These are phyloP conservation scores for Hydrochoerus hydrochaeris DNA, from an alignment of 2,113 vertebrate species.

Conservation along the genomic window DNA sequence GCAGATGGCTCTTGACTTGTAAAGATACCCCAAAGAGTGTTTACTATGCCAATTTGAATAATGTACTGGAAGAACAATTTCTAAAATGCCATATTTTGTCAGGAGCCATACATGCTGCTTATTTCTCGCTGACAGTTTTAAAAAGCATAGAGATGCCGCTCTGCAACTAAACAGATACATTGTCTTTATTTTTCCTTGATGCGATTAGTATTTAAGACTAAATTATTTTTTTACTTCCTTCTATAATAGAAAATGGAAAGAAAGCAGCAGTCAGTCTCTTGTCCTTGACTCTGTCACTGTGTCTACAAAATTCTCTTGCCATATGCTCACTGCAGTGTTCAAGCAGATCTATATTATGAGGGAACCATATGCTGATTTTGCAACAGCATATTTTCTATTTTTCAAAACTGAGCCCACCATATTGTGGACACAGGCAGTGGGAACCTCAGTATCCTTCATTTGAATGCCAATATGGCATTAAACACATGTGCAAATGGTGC, in stretches of 20 bases:
- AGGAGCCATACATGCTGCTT: not conserved
- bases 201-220: not conserved
- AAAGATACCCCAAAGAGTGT: not conserved
- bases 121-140: not conserved
- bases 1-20: not conserved
- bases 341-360: constrained; percentile 21
- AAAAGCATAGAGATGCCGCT: not conserved
- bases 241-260: constrained; percentile 26
- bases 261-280: constrained; percentile 11
- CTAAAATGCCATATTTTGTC: constrained; percentile 38
- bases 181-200: constrained; percentile 4
- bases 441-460: constrained; percentile 16
- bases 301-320: constrained; percentile 1
- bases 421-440: constrained; percentile 32
- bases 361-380: constrained; percentile 60
- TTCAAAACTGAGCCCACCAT: not conserved
- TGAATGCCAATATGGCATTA: constrained; percentile 54
- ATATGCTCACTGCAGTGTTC: constrained; percentile 7
- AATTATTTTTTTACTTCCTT: constrained; percentile 30
- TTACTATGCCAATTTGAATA: constrained; percentile 39
- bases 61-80: constrained; percentile 7
- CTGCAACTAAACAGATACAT: not conserved
- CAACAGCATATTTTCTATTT: constrained; percentile 50
- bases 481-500: not conserved
- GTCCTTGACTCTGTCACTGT: not conserved